Base-by-base conservation (phyloP, 1,140 invertebrate species). In the Adoxophyes honmai region DNA sequence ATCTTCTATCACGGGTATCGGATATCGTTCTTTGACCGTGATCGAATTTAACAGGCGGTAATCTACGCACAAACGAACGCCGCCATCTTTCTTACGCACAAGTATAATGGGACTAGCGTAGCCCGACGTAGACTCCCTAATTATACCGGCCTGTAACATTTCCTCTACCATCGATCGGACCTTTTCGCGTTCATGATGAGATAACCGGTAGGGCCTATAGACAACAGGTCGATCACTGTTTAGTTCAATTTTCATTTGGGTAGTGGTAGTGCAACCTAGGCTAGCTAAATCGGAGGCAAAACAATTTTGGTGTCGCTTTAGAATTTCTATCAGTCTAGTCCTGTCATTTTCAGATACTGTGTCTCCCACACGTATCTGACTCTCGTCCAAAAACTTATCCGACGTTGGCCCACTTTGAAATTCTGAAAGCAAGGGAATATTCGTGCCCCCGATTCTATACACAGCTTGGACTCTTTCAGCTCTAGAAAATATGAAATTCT, bases 81-180 rank as follows among this genome's bases (percentile, higher is more conserved):
- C 52, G 2, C 62, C 66, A 38, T 51, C 58, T 37, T 65, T 61
- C 59, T 65, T 68, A 11, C 55, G 52, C 9, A 68, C 62, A 0
- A 61, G 15, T 2, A 64, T 51, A 36, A 68, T 53, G 1, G 65
- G 62, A 9, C 51, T 54, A 1, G 58, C 48, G 51, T 55, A 67
- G 6, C 35, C 15, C n/a, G 78, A 85, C 18, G 56, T 44, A 9
- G 74, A 81, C 28, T 64, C 53, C 34, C 70, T 39, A 21, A 88
- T 78, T 0, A 89, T 70, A 4, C 73, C 74, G 36, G 39, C 10
- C 0, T 71, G 62, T 4, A 55, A 11, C 53, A 55, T 55, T 28
- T 55, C 53, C n/a, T 28, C 35, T 10, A 55, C 36, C 37, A 55
- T 38, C 5, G 11, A 11, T 9, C 53, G 16, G 13, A 55, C 53